Percentiles rank a stretch among this genome's conserved stretches.
Conservation (phyloP, 2,888 invertebrate species). For the Quadriops clusia region DNA sequence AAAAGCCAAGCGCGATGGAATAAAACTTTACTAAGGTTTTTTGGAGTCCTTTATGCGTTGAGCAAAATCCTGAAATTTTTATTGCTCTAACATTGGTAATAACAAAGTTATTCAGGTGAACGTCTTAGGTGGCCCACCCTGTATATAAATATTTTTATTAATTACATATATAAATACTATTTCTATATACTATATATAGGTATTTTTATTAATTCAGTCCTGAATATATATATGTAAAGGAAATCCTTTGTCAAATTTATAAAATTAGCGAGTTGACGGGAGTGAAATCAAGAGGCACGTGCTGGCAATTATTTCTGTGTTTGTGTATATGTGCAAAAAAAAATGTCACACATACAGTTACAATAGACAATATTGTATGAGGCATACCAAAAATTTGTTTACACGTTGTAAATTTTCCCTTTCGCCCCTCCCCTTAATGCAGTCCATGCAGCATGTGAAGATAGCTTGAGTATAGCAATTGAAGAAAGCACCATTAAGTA, state of each 20-base stretch:
- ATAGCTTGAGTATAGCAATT: conserved; percentile 39
- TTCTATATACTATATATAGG: too few relatives aligned
- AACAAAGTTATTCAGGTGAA: too few relatives aligned
- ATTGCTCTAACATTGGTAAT: too few relatives aligned
- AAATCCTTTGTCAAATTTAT: neutral
- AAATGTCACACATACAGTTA: conserved; percentile 37
- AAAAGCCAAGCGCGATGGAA: too few relatives aligned
- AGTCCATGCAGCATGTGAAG: conserved; percentile 39
- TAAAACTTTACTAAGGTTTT: too few relatives aligned
- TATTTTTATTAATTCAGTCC: too few relatives aligned
- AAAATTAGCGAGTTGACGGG: conserved; percentile 1
- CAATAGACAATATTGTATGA: conserved; percentile 31
- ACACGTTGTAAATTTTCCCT: conserved; percentile 28
- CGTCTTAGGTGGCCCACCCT: too few relatives aligned
- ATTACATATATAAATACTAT: too few relatives aligned
- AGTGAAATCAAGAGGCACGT: conserved; percentile 1
- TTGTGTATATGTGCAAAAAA: conserved; percentile 18
- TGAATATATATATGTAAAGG: too few relatives aligned
- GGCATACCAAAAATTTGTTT: conserved; percentile 36
- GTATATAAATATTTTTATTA: too few relatives aligned
- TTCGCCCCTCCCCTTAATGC: conserved; percentile 37
- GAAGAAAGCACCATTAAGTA: conserved; percentile 36
- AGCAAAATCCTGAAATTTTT: too few relatives aligned
- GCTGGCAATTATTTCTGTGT: conserved; percentile 14
- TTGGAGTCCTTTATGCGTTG: too few relatives aligned